These are phyloP conservation scores for Mionectes olivaceus DNA, from an alignment of 2,797 vertebrate species.

Conservation along the genomic window DNA sequence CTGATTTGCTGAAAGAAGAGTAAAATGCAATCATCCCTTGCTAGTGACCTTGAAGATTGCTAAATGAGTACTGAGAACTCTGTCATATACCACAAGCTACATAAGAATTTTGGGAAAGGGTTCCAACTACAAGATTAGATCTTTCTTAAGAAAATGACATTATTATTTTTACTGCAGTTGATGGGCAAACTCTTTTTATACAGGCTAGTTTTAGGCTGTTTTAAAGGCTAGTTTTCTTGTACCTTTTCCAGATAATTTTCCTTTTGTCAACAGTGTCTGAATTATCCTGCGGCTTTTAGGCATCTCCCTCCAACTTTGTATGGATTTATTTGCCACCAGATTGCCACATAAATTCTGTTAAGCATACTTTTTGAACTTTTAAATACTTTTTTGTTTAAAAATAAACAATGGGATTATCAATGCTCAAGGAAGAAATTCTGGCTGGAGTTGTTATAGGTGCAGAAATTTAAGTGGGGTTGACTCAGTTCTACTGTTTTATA, in stretches of 20 bases:
- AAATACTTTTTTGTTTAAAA: neutral
- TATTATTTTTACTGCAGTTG: neutral
- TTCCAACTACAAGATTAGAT: neutral
- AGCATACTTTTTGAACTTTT: neutral
- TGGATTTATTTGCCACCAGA: neutral
- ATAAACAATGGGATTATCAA: neutral
- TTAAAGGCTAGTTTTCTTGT: neutral
- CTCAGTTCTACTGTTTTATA: neutral
- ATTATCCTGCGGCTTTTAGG: neutral
- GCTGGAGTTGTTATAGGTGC: neutral
- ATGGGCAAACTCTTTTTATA: neutral
- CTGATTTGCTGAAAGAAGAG: neutral
- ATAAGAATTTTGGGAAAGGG: neutral
- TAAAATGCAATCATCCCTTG: neutral
- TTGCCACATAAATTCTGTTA: neutral
- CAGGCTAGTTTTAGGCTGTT: too few species aligned
- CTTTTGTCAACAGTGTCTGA: neutral
- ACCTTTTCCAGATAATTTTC: neutral
- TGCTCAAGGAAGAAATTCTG: neutral
- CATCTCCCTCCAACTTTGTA: neutral
- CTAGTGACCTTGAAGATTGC: neutral
- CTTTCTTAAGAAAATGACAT: neutral
- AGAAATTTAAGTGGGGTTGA: neutral
- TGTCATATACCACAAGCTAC: neutral
- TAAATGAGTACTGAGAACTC: neutral